Base-by-base conservation (phyloP, 2,113 vertebrate species). In the Leuciscus idus region DNA sequence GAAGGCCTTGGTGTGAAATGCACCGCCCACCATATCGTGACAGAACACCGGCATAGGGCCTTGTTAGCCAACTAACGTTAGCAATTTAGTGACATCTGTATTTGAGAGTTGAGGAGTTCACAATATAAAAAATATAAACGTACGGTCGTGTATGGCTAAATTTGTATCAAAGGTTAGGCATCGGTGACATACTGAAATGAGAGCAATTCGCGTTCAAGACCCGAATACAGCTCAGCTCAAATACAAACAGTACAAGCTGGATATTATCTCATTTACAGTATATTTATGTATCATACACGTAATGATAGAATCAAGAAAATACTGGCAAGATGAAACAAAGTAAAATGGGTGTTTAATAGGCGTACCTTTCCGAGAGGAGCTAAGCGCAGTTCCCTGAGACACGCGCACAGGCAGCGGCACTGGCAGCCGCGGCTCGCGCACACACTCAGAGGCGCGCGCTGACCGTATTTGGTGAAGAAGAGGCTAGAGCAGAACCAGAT, bases 401-500 rank as follows among this genome's bases (percentile, higher is more conserved):
- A 61, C 30, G 55, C 55, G 10, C 33, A 9, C 55, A 6, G 77
- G 10, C 30, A 59, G 19, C 33, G 46, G 76, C 52, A 7, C 50
- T 19, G 2, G 21, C 36, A 12, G 72, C 33, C 33, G 21, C 21
- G 28, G 75, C 76, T 78, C 39, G 4, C 28, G 52, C 76, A 52
- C 74, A 76, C n/a, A 30, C 26, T 52, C 33, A 36, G 39, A 39
- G 10, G 39, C 70, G 39, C 70, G 28, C 52, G 12, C 19, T 39
- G 33, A 43, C 77, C 77, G 57, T 80, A 62, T 80, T 80, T 80
- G 77, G 55, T 62, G 33, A 80, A 43, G 30, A 79, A 21, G 39
- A 26, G 26, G 26, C 26, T 26, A 26, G 26, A 43, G 39, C 39
- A 43, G 39, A 43, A 8, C 8, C 33, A 39, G 77, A 61, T 79